Conservation (phyloP, 2,888 invertebrate species). For the Hedya salicella region DNA sequence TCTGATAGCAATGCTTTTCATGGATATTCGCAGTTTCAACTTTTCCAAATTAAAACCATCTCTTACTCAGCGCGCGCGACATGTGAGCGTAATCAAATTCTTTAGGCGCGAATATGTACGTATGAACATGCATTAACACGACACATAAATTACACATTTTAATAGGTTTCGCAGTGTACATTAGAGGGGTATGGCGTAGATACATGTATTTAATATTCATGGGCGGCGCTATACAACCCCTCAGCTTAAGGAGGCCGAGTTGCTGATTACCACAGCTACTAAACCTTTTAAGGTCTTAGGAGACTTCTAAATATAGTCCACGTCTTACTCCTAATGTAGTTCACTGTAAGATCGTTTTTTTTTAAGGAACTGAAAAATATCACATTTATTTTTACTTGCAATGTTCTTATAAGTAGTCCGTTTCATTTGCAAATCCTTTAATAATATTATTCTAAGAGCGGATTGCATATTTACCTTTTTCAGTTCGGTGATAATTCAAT, state of each 20-base stretch:
- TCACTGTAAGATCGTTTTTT: neutral
- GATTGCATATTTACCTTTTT: no score
- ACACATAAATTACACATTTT: constrained; percentile 45
- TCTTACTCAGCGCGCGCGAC: constrained; percentile 13
- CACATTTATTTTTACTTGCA: neutral
- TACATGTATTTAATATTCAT: constrained; percentile 47
- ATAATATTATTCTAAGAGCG: no score
- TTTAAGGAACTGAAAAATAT: neutral
- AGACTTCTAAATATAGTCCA: constrained; percentile 2
- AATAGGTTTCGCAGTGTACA: constrained; percentile 45
- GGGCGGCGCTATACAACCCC: constrained; percentile 39
- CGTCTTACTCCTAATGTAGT: neutral
- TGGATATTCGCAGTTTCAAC: neutral
- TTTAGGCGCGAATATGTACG: constrained; percentile 30
- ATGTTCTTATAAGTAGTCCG: no score
- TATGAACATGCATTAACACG: constrained; percentile 39
- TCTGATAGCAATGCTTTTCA: no score
- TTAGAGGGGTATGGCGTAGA: constrained; percentile 44
- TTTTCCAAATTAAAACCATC: constrained; percentile 2
- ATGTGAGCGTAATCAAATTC: constrained; percentile 25
- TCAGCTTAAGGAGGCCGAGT: constrained; percentile 33
- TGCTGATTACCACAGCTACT: constrained; percentile 32
- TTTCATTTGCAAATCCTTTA: no score
- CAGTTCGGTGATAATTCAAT: no score
- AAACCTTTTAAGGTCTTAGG: constrained; percentile 29